Evolutionary conservation across 2,113 vertebrate species (phyloP), one percentile per base, ranked within the genome.

Genomic region (Oreocharis arfaki): DNA sequence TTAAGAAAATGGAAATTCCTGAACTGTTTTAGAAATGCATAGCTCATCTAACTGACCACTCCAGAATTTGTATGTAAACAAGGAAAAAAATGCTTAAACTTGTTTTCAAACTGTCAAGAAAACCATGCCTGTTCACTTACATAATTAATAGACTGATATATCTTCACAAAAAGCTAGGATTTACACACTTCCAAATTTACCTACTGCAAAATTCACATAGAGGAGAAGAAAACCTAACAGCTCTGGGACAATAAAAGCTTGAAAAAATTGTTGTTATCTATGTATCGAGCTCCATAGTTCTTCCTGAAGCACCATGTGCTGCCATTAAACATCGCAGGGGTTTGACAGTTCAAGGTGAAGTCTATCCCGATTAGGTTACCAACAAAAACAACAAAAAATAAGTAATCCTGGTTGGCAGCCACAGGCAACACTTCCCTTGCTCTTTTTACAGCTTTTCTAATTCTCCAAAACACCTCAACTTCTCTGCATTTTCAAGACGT

Each of bases 1-100:
- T 96, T 79, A 87, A 85, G 42, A 95, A 96, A 97, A 87, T 22
- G 20, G 46, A 95, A 91, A 26, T 28, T 35, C 46, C 67, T 41
- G 23, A 20, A 33, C 8, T 76, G 10, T 49, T 71, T 80, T 69
- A 89, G 32, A 17, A 30, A 71, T 5, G 10, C 13, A 64, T 8
- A 82, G 9, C 6, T 89, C 37, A 79, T 60, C 24, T 61, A 30
- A 49, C 10, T 67, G 27, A 32, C 37, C 46, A 49, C 16, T 80
- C 11, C 67, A 57, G 27, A 89, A 76, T 37, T 24, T 53, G 16
- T 18, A 46, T 3, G 16, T 13, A 64, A 89, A 78, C 7, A 28
- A 37, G 27, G 56, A 64, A 68, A 42, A 30, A 30, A 33, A 23
- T 4, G 35, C 20, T 67, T 44, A 37, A 87, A 46, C n/a, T 65